Conservation (phyloP, 2,888 invertebrate genomes). For the Caenorhabditis angaria region DNA sequence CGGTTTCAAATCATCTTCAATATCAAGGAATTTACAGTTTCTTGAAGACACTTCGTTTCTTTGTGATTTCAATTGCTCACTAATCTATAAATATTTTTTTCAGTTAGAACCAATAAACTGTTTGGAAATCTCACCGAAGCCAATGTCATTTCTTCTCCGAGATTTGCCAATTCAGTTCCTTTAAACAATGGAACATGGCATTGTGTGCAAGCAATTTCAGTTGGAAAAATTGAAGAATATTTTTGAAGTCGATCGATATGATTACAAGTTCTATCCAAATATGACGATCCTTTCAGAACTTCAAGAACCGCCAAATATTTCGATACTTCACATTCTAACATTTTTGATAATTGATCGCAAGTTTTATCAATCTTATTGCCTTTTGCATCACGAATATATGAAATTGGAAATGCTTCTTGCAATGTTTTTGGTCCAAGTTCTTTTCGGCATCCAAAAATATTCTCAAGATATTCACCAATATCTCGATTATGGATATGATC, state of each 20-base stretch:
- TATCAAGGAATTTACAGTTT: neutral
- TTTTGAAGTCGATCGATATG: neutral
- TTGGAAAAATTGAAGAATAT: neutral
- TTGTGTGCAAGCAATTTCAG: neutral
- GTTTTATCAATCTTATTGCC: conserved; percentile 15
- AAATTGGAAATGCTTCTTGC: conserved; percentile 29
- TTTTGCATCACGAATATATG: conserved; percentile 18
- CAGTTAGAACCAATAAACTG: neutral
- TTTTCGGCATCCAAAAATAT: conserved; percentile 4
- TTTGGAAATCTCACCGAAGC: neutral
- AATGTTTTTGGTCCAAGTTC: conserved; percentile 19
- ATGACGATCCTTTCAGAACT: conserved; percentile 17
- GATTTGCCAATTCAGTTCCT: neutral
- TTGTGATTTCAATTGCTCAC: neutral
- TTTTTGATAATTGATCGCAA: conserved; percentile 22
- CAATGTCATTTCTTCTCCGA: conserved; percentile 14
- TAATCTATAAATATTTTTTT: neutral
- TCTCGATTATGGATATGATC: conserved; percentile 30
- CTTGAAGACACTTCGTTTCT: neutral
- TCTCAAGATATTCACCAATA: conserved; percentile 16
- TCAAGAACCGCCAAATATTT: conserved; percentile 34
- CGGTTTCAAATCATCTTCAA: conserved; percentile 1
- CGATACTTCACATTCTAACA: conserved; percentile 33
- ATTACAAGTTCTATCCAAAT: conserved; percentile 5
- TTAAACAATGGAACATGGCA: conserved; percentile 1